A percentile compares a stretch with the other conserved stretches of the same genome.
Conservation (phyloP, 2,113 vertebrate species). For the Stegastes partitus region DNA sequence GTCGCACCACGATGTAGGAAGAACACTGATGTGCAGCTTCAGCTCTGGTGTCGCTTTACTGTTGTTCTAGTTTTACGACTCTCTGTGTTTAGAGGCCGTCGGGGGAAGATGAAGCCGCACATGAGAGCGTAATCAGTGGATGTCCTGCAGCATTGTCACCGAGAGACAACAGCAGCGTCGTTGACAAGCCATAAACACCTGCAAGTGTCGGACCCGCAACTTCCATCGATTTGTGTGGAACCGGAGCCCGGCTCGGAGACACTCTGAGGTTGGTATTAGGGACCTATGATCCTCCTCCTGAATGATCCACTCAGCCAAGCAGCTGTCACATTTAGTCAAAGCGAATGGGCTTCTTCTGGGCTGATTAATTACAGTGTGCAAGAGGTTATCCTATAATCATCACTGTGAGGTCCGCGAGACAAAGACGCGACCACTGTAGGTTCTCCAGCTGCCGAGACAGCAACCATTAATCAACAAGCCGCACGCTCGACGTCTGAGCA, state of each 20-base stretch:
- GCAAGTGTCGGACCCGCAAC: constrained; percentile 27
- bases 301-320: constrained; percentile 49
- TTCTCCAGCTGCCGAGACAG: constrained; percentile 54
- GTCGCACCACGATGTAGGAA: constrained; percentile 4
- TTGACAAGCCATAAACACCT: constrained; percentile 41
- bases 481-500: constrained; percentile 12
- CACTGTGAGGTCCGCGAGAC: constrained; percentile 48
- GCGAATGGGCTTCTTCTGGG: constrained; percentile 47
- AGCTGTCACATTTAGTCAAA: constrained; percentile 61
- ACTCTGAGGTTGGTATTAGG: constrained; percentile 56
- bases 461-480: constrained; percentile 68
- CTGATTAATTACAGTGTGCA: constrained; percentile 76
- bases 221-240: constrained; percentile 50
- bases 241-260: constrained; percentile 37
- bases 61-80: not conserved
- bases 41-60: constrained; percentile 13
- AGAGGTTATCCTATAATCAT: constrained; percentile 77
- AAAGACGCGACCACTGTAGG: constrained; percentile 52
- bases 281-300: constrained; percentile 27
- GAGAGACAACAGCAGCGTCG: constrained; percentile 29
- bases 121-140: constrained; percentile 10
- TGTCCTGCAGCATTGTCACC: constrained; percentile 7
- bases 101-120: constrained; percentile 10
- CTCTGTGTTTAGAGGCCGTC: constrained; percentile 4
- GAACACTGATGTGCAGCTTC: not conserved